Percentiles rank a stretch among this genome's conserved stretches.
Evolutionary conservation across 2,888 invertebrate genomes (phyloP).

Genomic region (Arge pagana): DNA sequence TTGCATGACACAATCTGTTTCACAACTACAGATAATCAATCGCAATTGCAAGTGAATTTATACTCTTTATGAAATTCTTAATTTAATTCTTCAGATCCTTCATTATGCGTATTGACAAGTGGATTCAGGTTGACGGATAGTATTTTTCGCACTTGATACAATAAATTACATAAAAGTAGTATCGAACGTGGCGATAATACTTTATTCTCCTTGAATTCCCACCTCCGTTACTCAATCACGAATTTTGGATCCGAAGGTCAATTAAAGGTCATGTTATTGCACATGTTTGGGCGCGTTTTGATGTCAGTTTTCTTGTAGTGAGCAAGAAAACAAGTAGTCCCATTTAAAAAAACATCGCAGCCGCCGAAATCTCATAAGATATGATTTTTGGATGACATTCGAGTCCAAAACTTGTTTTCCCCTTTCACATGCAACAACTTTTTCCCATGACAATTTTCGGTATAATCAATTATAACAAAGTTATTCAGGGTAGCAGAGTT

Average conservation of each 20-base stretch:
- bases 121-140: neutral
- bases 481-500: too few species aligned
- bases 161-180: neutral
- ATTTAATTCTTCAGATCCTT: too few species aligned
- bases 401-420: too few species aligned
- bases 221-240: slow-evolving; percentile 1
- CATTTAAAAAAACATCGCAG: slow-evolving; percentile 2
- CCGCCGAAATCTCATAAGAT: neutral
- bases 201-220: neutral
- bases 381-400: too few species aligned
- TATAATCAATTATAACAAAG: too few species aligned
- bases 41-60: too few species aligned
- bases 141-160: neutral
- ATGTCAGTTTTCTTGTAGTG: neutral
- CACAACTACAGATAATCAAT: too few species aligned
- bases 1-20: too few species aligned
- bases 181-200: too few species aligned
- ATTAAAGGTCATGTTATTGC: neutral
- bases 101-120: neutral
- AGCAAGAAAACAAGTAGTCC: slow-evolving; percentile 1
- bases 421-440: too few species aligned
- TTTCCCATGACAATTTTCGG: too few species aligned
- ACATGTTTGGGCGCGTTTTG: neutral
- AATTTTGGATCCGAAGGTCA: slow-evolving; percentile 3
- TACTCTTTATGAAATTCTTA: too few species aligned